These are phyloP conservation scores for Acromyrmex charruanus DNA, from an alignment of 1,140 invertebrate genomes.

Conservation along the genomic window DNA sequence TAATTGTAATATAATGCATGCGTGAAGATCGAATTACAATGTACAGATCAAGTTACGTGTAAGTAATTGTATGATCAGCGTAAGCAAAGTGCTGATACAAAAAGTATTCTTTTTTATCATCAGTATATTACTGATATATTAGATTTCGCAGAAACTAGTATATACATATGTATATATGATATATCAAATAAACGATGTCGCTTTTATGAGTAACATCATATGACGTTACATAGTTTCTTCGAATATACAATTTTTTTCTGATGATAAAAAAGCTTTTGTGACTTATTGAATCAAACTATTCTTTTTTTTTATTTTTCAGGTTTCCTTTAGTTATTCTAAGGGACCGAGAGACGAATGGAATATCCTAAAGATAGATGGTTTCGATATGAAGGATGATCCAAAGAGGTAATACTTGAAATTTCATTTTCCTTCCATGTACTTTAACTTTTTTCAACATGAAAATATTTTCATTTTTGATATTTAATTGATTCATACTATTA, in stretches of 20 bases:
- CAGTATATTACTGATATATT: conserved; percentile 57
- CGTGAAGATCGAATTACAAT: neutral
- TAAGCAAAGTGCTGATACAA: conserved; percentile 32
- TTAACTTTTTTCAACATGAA: neutral
- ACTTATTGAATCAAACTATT: neutral
- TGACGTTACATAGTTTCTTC: neutral
- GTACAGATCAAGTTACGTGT: neutral
- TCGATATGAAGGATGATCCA: conserved; percentile 93
- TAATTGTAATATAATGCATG: neutral
- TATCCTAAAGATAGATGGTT: conserved; percentile 95
- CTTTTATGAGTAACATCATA: neutral
- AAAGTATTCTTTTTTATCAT: conserved; percentile 59
- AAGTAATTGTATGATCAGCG: conserved; percentile 7
- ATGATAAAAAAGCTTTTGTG: neutral
- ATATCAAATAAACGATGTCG: conserved; percentile 52
- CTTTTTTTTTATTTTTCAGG: conserved; percentile 87
- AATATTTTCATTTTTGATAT: neutral
- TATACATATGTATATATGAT: neutral
- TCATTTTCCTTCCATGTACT: neutral
- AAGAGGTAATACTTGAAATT: conserved; percentile 90
- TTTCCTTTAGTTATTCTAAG: conserved; percentile 97
- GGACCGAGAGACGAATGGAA: conserved; percentile 94
- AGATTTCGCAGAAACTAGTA: conserved; percentile 45
- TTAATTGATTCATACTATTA: neutral
- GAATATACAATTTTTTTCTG: neutral